Conservation (phyloP, 2,113 vertebrate species). For the Macquaria australasica region DNA sequence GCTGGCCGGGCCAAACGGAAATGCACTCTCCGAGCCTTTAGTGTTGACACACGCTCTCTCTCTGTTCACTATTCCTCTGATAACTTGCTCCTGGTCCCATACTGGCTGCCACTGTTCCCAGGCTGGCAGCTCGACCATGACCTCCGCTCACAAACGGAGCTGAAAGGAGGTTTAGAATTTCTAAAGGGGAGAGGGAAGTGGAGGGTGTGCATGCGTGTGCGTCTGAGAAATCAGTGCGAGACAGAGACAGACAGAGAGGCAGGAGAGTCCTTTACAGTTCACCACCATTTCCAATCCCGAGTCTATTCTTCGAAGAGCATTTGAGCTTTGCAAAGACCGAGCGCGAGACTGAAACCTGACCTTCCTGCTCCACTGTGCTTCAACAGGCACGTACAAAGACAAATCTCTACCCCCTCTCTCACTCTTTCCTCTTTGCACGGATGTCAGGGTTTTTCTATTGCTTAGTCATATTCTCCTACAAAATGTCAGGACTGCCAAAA, state of each 20-base stretch:
- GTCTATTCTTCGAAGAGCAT: conserved; percentile 46
- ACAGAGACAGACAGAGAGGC: conserved; percentile 24
- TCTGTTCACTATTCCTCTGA: conserved; percentile 56
- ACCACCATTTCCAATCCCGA: conserved; percentile 33
- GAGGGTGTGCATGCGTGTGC: not conserved
- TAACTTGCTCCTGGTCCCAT: conserved; percentile 21
- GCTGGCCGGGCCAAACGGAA: conserved; percentile 36
- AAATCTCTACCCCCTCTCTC: conserved; percentile 21
- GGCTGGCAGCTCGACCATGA: conserved; percentile 61
- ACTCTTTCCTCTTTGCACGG: conserved; percentile 16
- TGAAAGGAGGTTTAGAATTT: conserved; percentile 65
- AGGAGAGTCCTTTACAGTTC: conserved; percentile 45
- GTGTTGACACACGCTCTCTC: conserved; percentile 53
- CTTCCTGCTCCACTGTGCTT: conserved; percentile 36
- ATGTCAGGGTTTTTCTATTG: conserved; percentile 5
- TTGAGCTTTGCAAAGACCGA: conserved; percentile 42
- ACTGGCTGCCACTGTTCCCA: conserved; percentile 59
- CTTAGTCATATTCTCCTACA: conserved; percentile 22
- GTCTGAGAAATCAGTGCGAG: conserved; percentile 30
- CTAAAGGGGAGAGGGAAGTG: conserved; percentile 32
- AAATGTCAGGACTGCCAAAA: conserved; percentile 29
- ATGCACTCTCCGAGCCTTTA: conserved; percentile 12
- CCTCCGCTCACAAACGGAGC: conserved; percentile 54
- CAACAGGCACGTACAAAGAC: conserved; percentile 44
- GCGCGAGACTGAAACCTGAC: conserved; percentile 57